Evolutionary conservation across 2,113 vertebrate genomes (phyloP).

Genomic region (Rhineura floridana): DNA sequence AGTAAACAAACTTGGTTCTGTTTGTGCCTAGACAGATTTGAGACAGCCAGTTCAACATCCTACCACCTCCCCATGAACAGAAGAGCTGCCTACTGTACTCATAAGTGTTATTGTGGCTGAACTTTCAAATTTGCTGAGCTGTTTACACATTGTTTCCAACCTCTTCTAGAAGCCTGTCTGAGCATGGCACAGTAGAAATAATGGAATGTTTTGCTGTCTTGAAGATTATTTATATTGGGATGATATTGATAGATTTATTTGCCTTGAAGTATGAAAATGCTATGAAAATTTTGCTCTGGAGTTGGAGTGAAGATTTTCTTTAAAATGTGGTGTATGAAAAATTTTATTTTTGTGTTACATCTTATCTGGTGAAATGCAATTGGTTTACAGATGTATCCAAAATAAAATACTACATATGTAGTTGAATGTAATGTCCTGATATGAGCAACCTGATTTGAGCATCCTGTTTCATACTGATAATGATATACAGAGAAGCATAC

Average conservation of each 20-base stretch:
- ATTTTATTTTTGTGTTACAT: background rate
- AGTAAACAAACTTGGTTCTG: background rate
- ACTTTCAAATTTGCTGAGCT: background rate
- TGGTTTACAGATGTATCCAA: background rate
- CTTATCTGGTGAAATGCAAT: background rate
- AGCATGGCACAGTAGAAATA: background rate
- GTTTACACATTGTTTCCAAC: background rate
- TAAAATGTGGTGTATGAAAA: background rate
- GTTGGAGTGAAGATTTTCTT: background rate
- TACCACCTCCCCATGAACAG: background rate
- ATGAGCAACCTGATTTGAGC: background rate
- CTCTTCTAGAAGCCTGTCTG: background rate
- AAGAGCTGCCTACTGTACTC: background rate
- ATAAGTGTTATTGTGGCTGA: background rate
- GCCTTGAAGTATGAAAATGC: background rate
- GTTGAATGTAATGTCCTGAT: background rate
- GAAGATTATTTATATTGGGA: background rate
- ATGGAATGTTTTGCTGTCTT: background rate
- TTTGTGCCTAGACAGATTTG: background rate
- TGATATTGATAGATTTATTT: background rate
- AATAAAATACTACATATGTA: background rate
- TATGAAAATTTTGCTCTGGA: background rate
- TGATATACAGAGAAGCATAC: background rate
- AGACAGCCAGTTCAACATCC: background rate
- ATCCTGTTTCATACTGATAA: background rate